Base-by-base conservation (phyloP, 2,888 invertebrate species). In the Epinotia brunnichana region DNA sequence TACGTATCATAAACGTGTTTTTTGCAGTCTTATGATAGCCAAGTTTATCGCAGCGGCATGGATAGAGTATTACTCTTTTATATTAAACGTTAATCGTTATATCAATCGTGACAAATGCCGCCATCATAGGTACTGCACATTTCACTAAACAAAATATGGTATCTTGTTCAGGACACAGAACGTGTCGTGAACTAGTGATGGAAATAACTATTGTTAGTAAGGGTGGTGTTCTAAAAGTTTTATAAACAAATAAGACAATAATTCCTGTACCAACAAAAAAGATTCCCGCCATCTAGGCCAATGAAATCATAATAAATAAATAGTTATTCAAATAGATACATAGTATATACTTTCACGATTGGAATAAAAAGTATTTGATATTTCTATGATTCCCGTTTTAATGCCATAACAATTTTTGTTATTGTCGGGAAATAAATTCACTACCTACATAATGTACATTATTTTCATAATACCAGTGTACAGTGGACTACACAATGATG, bases 201-300 rank as follows among this genome's bases (percentile, higher is more conserved):
- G 39, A 41, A 53, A 66, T 71, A 71, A 61, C 29, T 61, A 48
- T 44, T 67, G n/a, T 24, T 67, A 61, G 21, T 54, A 29, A 60
- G 11, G 5, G 51, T 48, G 39, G 29, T 17, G 19, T 51, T 51
- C 35, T 53, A 48, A 61, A 21, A 10, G 29, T 67, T 61, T 53
- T 24, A 62, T 62, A 17, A 73, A 77, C 76, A 80, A 74, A 76
- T 74, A 79, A 79, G 85, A 85, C 85, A 85, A 85, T 85, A 85
- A 85, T 77, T 76, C 76, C 75, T 77, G 74, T 75, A 76, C 75
- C 74, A 70, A 71, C 70, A 74, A 24, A 29, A 57, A 29, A 70
- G 70, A 77, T 76, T 73, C 70, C 75, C 74, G 73, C 73, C 35
- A 35, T 35, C 35, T 62, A 69, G 73, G 60, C 48, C 59, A 67